Evolutionary conservation across 1,140 invertebrate genomes (phyloP).

Genomic region (Eriosoma lanigerum): DNA sequence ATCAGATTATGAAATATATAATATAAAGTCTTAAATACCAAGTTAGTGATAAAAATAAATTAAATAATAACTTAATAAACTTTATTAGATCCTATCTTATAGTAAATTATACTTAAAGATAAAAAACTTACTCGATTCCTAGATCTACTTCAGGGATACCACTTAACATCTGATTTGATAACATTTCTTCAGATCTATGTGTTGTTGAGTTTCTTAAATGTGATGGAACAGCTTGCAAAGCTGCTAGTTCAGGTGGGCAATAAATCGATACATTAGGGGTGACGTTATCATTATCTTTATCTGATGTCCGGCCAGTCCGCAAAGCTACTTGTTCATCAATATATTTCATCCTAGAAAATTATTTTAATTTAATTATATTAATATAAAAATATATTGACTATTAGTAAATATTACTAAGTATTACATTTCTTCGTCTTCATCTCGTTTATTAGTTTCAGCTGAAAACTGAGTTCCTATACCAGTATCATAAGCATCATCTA

Average conservation of each 20-base stretch:
- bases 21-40: too few species aligned
- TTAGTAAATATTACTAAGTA: neutral
- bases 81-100: too few species aligned
- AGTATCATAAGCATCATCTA: conserved; percentile 83
- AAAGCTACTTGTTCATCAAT: conserved; percentile 85
- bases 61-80: too few species aligned
- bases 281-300: conserved; percentile 56
- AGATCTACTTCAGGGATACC: conserved; percentile 99
- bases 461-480: conserved; percentile 96
- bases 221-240: conserved; percentile 80
- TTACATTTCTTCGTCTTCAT: conserved; percentile 97
- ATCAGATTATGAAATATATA: too few species aligned
- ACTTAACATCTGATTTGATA: conserved; percentile 99
- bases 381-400: neutral
- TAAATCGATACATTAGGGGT: conserved; percentile 67
- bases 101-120: too few species aligned
- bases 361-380: conserved; percentile 8
- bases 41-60: too few species aligned
- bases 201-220: conserved; percentile 79
- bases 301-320: conserved; percentile 57
- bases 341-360: conserved; percentile 81
- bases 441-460: conserved; percentile 94
- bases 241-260: conserved; percentile 82
- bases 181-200: conserved; percentile 91
- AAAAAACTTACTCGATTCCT: conserved; percentile 81